Conservation (phyloP, 92 coral and sea anemone species). For the Zoanthus sansibaricus region DNA sequence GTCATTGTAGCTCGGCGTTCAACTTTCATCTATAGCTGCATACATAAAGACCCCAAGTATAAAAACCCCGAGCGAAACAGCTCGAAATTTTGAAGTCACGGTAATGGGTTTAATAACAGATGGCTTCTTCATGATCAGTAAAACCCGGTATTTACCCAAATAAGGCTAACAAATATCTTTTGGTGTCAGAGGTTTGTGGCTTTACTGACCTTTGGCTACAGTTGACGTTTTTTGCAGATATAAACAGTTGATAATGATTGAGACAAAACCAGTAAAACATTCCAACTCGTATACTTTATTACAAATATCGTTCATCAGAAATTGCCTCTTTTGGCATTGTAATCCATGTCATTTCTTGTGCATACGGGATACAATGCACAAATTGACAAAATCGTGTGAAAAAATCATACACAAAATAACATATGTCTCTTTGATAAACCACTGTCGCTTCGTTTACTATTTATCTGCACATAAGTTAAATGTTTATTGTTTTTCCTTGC, state of each 20-base stretch:
- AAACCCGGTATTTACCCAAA: background rate
- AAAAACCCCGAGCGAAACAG: background rate
- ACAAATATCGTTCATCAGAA: background rate
- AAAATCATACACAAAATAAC: no score
- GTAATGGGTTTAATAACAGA: background rate
- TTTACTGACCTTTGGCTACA: background rate
- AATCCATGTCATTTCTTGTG: background rate
- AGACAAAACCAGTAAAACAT: background rate
- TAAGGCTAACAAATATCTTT: background rate
- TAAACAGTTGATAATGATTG: constrained; percentile 8
- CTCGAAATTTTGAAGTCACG: background rate
- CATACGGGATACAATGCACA: background rate
- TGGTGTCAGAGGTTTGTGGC: background rate
- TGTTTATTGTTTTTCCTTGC: no score
- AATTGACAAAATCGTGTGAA: no score
- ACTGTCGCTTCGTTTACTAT: no score
- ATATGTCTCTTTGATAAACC: no score
- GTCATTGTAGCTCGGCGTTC: background rate
- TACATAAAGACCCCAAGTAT: background rate
- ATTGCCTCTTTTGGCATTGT: background rate
- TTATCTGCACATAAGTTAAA: no score
- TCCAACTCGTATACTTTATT: background rate
- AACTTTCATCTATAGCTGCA: background rate
- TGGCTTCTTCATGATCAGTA: background rate
- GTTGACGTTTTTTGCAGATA: background rate